Base-by-base conservation (phyloP, 2,797 vertebrate species). In the Tokudaia muenninki region DNA sequence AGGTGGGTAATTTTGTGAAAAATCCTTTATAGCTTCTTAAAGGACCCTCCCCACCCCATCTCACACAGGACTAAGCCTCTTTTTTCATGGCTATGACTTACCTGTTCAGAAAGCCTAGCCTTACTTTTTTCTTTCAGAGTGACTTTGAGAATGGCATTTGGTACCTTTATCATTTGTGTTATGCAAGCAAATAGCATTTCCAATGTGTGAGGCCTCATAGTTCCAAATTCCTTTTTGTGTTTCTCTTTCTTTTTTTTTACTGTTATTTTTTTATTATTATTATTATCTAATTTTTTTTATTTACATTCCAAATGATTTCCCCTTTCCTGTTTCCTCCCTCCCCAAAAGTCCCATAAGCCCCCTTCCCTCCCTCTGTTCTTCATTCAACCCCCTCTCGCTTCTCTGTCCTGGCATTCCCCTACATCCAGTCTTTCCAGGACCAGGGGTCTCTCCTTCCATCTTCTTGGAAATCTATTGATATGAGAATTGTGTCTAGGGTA, bases 141-240 rank as follows among this genome's bases (percentile, higher is more conserved):
- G 17, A 82, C 55, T 92, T 80, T 72, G 65, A 67, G 29, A 89
- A 44, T 50, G 24, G 29, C 55, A 67, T 92, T 94, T 86, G 41
- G 1, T 21, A 77, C 19, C 79, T 4, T 26, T 41, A 84, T 52
- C 80, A 81, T 63, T 41, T 90, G 17, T 72, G 22, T 65, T 70
- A 57, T 41, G 0, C 11, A 93, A 34, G 4, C 16, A 90, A 90
- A 83, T 92, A 61, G 4, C 41, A 87, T 92, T 90, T 83, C 34
- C 34, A 78, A 24, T 16, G 92, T 41, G 19, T 5, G 81, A 89
- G 63, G 4, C 19, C 41, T 11, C 17, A 12, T 7, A 93, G 75
- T 95, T 94, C 24, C 80, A 22, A 31, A 80, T 61, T 65, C 19
- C 82, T 29, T 31, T 92, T 87, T 92, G 59, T 74, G 41, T 21